These are phyloP conservation scores for Daboia siamensis DNA, from an alignment of 2,113 vertebrate species.

Conservation along the genomic window DNA sequence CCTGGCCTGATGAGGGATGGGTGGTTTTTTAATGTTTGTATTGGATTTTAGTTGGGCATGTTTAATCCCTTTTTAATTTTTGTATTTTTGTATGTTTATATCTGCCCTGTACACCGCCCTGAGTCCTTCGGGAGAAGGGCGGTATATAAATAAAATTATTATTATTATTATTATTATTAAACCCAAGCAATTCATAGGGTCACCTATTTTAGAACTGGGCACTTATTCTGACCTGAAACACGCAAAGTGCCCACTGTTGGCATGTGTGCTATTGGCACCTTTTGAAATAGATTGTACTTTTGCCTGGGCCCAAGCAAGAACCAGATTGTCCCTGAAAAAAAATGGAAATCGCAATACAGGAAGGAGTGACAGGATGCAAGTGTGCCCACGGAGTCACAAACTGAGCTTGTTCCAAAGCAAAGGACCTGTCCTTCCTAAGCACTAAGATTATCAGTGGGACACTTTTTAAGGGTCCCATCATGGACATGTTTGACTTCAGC, in stretches of 20 bases:
- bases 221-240: neutral
- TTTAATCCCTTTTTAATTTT: too few species aligned
- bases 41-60: too few species aligned
- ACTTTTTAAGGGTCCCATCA: neutral
- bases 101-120: too few species aligned
- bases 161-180: too few species aligned
- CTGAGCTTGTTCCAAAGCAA: neutral
- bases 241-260: neutral
- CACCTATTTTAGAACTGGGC: neutral
- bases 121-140: too few species aligned
- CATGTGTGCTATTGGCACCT: neutral
- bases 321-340: neutral
- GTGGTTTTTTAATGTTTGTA: too few species aligned
- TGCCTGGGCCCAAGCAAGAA: neutral
- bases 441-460: neutral
- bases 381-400: neutral
- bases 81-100: too few species aligned
- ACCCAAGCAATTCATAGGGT: neutral
- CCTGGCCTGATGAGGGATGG: too few species aligned
- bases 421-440: neutral
- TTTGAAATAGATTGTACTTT: neutral
- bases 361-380: neutral
- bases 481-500: neutral
- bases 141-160: too few species aligned
- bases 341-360: neutral